Evolutionary conservation across 2,113 vertebrate genomes (phyloP).

Genomic region (Setophaga petechia): DNA sequence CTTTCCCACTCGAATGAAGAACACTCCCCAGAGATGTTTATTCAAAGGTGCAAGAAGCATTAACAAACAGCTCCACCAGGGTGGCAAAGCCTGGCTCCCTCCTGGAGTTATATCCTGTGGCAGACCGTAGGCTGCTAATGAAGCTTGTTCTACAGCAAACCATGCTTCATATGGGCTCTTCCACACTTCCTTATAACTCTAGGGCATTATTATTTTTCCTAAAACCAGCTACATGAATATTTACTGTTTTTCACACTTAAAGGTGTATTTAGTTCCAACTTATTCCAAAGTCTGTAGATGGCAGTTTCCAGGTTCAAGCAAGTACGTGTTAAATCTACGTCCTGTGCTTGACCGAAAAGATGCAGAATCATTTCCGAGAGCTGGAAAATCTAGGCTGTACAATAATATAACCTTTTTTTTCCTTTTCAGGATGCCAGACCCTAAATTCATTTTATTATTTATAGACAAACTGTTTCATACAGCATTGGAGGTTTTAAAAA

Average conservation of each 20-base stretch:
- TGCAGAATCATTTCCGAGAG: not conserved
- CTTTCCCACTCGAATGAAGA: not conserved
- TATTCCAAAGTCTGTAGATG: not conserved
- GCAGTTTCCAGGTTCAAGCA: not conserved
- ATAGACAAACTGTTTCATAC: constrained; percentile 32
- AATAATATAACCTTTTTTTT: not conserved
- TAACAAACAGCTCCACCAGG: not conserved
- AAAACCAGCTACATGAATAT: not conserved
- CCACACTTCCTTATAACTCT: not conserved
- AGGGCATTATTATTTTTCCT: not conserved
- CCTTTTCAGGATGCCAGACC: constrained; percentile 1
- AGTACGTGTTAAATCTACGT: not conserved
- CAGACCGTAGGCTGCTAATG: not conserved
- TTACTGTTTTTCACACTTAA: not conserved
- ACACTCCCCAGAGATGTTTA: not conserved
- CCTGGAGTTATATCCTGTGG: not conserved
- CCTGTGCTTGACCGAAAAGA: not conserved
- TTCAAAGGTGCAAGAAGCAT: not conserved
- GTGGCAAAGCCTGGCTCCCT: not conserved
- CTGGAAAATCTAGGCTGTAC: not conserved
- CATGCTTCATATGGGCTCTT: not conserved
- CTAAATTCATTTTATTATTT: constrained; percentile 54
- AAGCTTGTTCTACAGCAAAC: not conserved
- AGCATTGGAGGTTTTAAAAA: constrained; percentile 50
- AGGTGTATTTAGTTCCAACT: not conserved